Evolutionary conservation across 2,113 vertebrate genomes (phyloP).

Genomic region (Macroglossus sobrinus): DNA sequence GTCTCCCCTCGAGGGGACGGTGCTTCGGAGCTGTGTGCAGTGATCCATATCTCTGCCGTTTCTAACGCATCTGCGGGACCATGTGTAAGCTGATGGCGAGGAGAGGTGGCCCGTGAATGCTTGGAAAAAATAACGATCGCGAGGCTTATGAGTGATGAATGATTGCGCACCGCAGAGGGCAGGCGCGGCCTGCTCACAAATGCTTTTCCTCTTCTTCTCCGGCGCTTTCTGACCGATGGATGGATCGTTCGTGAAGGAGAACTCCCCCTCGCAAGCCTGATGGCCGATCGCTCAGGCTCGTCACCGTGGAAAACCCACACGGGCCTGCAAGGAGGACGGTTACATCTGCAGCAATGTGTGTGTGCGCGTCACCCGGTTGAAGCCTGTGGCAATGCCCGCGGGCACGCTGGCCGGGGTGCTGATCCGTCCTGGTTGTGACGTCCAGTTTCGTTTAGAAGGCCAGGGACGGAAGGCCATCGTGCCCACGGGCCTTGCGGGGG

Average conservation of each 20-base stretch:
- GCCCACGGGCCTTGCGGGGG: background rate
- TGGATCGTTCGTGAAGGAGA: background rate
- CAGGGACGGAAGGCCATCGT: background rate
- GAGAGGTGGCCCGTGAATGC: background rate
- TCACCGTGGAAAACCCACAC: background rate
- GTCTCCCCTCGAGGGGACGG: background rate
- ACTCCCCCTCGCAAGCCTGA: background rate
- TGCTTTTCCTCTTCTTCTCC: background rate
- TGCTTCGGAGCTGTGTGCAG: background rate
- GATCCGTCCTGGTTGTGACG: background rate
- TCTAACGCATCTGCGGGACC: constrained; percentile 33
- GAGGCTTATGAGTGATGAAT: background rate
- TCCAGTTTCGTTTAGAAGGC: background rate
- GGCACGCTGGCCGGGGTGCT: too few relatives aligned
- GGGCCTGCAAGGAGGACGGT: background rate
- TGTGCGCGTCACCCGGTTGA: background rate
- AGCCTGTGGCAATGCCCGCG: background rate
- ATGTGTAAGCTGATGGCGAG: background rate
- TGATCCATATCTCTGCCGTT: background rate
- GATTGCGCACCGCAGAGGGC: background rate
- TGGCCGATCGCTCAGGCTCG: background rate
- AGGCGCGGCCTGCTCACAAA: background rate
- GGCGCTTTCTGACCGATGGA: background rate
- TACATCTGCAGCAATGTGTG: accelerated
- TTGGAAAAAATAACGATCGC: background rate